A percentile compares a stretch with the other conserved stretches of the same genome.
Conservation (phyloP, 2,113 vertebrate species). For the Nymphicus hollandicus region DNA sequence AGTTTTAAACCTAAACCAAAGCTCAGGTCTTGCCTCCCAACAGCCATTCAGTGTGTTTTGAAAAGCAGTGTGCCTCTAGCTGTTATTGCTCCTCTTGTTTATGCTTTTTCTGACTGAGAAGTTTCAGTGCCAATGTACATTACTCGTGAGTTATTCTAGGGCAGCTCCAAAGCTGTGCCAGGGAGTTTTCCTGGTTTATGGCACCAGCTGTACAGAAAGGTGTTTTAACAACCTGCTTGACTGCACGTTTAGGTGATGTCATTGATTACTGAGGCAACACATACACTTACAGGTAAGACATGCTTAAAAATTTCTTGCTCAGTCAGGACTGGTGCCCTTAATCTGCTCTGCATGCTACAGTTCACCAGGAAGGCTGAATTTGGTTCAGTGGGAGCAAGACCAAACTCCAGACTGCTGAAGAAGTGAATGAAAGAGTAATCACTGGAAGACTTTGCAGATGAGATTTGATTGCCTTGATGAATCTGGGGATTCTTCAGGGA, state of each 20-base stretch:
- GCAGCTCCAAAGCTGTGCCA: not conserved
- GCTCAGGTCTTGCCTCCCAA: not conserved
- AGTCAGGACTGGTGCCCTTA: not conserved
- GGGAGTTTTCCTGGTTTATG: not conserved
- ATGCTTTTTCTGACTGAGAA: fast-evolving
- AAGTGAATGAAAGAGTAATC: not conserved
- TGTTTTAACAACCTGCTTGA: not conserved
- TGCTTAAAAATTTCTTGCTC: not conserved
- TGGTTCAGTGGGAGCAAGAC: not conserved
- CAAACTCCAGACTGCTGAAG: not conserved
- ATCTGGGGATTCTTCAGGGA: not conserved
- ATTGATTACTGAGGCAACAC: not conserved
- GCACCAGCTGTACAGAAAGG: not conserved
- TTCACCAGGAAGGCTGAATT: not conserved
- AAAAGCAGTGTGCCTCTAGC: not conserved
- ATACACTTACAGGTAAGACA: not conserved
- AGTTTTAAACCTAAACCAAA: not conserved
- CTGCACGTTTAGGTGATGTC: not conserved
- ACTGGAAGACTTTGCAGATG: not conserved
- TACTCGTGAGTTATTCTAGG: not conserved
- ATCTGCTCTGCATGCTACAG: not conserved
- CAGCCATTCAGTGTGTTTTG: not conserved
- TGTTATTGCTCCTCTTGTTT: not conserved
- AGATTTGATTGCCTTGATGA: not conserved
- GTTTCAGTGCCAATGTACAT: not conserved